Base-by-base conservation (phyloP, 2,113 vertebrate species). In the Butorides virescens region DNA sequence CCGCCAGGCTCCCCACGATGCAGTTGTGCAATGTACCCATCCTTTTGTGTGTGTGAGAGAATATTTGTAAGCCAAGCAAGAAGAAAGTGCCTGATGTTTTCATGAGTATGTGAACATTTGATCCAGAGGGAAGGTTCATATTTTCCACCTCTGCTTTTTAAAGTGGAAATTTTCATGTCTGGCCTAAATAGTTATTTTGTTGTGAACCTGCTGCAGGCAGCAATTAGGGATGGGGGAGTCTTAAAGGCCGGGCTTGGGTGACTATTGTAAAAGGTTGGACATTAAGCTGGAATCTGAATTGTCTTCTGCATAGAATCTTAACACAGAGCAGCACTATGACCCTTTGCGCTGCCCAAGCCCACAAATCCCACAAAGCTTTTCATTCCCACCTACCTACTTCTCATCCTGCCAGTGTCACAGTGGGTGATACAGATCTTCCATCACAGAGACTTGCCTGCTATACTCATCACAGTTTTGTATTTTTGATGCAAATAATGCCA, bases 81-180 rank as follows among this genome's bases (percentile, higher is more conserved):
- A 95, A 47, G 39, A 92, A 92, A 88, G 88, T 25, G 47, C 62
- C 88, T 53, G 52, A 81, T 87, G 47, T 78, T 96, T 93, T 94
- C 76, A 65, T 27, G 56, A 95, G 10, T 29, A 10, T 61, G 61
- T 75, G 65, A 86, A 58, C 55, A 72, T 88, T 89, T 81, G 61
- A 89, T 93, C 67, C 55, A 72, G 79, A 67, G 17, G 70, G 65
- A 95, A 95, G 36, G 39, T 78, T 92, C 65, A 59, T 7, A 39
- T 74, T 92, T 94, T 82, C 71, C 56, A 78, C 30, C 36, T 49
- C 17, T 89, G 26, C 13, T 88, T 84, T 96, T 80, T 70, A 63
- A 92, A 88, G 49, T 25, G 34, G 49, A 93, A 89, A 61, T 80
- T 81, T 92, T 93, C 15, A n/a, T 0, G 0, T 88, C 72, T 61